These are phyloP conservation scores for Phyllostomus hastatus DNA, from an alignment of 2,113 vertebrate species.

Conservation along the genomic window DNA sequence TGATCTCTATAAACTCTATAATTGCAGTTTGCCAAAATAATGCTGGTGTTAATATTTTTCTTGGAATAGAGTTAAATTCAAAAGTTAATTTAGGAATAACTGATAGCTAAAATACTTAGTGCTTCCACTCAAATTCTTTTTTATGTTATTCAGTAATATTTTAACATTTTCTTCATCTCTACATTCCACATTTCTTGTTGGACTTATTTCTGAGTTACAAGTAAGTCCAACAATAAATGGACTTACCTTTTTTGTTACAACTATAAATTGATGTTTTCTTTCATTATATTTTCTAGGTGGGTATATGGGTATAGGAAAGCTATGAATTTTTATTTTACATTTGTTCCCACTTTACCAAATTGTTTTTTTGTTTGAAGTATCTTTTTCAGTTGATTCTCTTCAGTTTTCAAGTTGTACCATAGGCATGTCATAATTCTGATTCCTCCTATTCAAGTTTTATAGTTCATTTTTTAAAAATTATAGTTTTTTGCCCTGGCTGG, in stretches of 20 bases:
- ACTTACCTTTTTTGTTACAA: slow-evolving; percentile 24
- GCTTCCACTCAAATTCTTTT: not conserved
- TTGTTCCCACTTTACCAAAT: not conserved
- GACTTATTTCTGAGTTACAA: not conserved
- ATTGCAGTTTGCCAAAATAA: not conserved
- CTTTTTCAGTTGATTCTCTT: not conserved
- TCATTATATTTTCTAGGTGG: not conserved
- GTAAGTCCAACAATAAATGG: not conserved
- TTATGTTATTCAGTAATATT: slow-evolving; percentile 1
- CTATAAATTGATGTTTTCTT: not conserved
- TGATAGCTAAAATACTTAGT: not conserved
- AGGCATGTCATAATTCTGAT: not conserved
- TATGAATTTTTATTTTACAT: not conserved
- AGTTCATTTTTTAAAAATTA: not conserved
- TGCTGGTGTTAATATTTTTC: slow-evolving; percentile 17
- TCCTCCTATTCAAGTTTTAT: not conserved
- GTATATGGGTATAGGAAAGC: not conserved
- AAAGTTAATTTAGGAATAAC: not conserved
- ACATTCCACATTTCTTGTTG: not conserved
- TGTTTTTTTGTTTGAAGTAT: not conserved
- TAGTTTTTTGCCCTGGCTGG: no score
- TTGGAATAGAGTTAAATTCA: slow-evolving; percentile 15
- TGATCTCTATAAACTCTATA: not conserved
- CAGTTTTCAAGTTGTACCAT: not conserved
- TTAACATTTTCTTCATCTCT: slow-evolving; percentile 4